Base-by-base conservation (phyloP, 1,140 invertebrate species). In the Carposina sasakii region DNA sequence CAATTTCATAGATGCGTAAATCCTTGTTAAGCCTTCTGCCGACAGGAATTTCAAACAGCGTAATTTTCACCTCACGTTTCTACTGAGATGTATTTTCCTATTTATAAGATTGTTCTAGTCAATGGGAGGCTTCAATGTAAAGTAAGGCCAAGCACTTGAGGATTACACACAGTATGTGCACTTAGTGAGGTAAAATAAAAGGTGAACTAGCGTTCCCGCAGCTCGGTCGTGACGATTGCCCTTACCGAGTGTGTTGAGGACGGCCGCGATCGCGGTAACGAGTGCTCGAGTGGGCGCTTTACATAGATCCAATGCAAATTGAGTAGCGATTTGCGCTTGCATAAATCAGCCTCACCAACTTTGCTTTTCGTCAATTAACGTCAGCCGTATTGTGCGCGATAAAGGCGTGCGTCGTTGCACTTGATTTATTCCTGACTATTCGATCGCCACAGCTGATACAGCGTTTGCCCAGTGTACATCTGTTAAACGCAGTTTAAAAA, bases 241-340 rank as follows among this genome's bases (percentile, higher is more conserved):
- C 13, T 9, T 26, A 42, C 40, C 43, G 43, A 47, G 54, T 54
- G 58, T 62, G 53, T 63, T 50, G 31, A 46, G 44, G 48, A 28
- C 51, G 31, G 33, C 16, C 44, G 26, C 54, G 50, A 58, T 60
- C 54, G 55, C 50, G 50, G 59, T 63, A 67, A 72, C 65, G 59
- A 76, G 61, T 56, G 48, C 24, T 48, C 54, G 57, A 73, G 60
- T 67, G 66, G 60, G 63, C 63, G 64, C 60, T 67, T 68, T 68
- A 66, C 67, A 72, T 62, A 71, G 68, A 71, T 68, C 60, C 58
- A 64, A 75, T 77, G 71, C 70, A 73, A 77, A 75, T 71, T 64
- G 57, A 59, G 61, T 63, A 57, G 62, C 61, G 61, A 70, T 69
- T 68, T 64, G 60, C 55, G 50, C 54, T 57, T 58, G 60, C 61